phyloP scores from a whole-genome alignment of 92 coral and sea anemone species.

The Parazoanthus atlanticus region DNA sequence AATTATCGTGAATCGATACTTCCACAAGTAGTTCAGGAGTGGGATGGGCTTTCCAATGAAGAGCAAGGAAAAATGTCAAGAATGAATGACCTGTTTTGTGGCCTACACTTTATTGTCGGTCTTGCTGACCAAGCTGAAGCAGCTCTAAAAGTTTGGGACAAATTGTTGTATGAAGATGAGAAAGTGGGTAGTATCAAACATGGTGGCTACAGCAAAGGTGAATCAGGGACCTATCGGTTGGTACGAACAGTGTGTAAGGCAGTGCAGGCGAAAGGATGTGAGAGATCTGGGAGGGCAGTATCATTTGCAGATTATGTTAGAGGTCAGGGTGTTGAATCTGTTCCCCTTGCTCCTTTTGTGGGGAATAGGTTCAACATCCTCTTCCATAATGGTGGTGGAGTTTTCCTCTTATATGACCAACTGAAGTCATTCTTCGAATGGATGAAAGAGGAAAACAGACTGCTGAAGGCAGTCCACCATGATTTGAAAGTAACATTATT shows the following conservation, averaged over 20 bases:
- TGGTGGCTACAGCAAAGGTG: conserved; percentile 43
- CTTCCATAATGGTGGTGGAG: conserved; percentile 31
- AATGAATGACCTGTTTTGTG: conserved; percentile 46
- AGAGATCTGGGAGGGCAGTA: conserved; percentile 16
- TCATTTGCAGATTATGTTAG: neutral
- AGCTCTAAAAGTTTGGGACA: conserved; percentile 36
- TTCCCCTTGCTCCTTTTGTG: conserved; percentile 11
- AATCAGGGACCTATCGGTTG: conserved; percentile 28
- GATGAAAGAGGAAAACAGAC: conserved; percentile 26
- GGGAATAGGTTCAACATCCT: conserved; percentile 32
- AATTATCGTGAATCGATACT: neutral
- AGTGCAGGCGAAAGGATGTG: conserved; percentile 23
- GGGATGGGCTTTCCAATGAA: neutral
- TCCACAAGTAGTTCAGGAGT: neutral
- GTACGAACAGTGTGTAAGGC: conserved; percentile 29
- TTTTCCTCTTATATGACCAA: conserved; percentile 5
- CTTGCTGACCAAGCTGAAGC: conserved; percentile 46
- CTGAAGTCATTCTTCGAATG: conserved; percentile 14
- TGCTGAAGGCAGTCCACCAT: conserved; percentile 39
- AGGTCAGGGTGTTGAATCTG: neutral
- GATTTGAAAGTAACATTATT: conserved; percentile 36
- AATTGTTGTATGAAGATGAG: conserved; percentile 26
- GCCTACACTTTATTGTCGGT: conserved; percentile 41
- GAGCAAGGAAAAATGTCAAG: neutral
- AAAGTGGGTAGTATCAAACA: conserved; percentile 11